These are phyloP conservation scores for Cephus runcator DNA, from an alignment of 2,888 invertebrate species.

Conservation along the genomic window DNA sequence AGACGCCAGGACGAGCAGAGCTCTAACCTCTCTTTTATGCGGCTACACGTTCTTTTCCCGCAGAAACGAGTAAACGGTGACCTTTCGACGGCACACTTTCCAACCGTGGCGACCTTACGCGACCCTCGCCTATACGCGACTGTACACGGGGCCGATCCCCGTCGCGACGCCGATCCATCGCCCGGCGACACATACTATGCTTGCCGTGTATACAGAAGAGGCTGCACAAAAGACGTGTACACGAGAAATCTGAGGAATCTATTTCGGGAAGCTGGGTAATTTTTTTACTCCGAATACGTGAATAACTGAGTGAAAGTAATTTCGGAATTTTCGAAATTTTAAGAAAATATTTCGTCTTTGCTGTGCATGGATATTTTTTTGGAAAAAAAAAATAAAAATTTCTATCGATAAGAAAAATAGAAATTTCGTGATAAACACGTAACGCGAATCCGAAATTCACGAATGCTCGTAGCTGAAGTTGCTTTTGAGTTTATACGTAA, in stretches of 20 bases:
- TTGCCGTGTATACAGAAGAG: not conserved
- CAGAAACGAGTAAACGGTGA: conserved; percentile 44
- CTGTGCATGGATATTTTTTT: not conserved
- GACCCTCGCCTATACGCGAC: not conserved
- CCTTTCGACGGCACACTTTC: conserved; percentile 59
- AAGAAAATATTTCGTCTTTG: too few species aligned
- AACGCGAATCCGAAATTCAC: not conserved
- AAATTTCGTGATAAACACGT: not conserved
- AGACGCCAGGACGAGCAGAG: not conserved
- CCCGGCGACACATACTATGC: not conserved
- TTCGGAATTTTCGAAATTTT: not conserved
- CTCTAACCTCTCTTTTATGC: not conserved
- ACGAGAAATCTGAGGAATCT: not conserved
- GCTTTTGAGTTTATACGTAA: not conserved
- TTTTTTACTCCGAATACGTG: not conserved
- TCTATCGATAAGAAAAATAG: not conserved
- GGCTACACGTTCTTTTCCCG: not conserved
- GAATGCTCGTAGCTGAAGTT: not conserved
- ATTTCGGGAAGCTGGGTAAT: not conserved
- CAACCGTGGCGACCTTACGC: conserved; percentile 22
- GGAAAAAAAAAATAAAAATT: not conserved
- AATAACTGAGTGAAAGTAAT: not conserved
- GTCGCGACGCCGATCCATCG: not conserved
- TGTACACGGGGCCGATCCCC: not conserved
- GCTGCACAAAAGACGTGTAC: not conserved